Evolutionary conservation across 2,888 invertebrate genomes (phyloP).

Genomic region (Callosobruchus maculatus): DNA sequence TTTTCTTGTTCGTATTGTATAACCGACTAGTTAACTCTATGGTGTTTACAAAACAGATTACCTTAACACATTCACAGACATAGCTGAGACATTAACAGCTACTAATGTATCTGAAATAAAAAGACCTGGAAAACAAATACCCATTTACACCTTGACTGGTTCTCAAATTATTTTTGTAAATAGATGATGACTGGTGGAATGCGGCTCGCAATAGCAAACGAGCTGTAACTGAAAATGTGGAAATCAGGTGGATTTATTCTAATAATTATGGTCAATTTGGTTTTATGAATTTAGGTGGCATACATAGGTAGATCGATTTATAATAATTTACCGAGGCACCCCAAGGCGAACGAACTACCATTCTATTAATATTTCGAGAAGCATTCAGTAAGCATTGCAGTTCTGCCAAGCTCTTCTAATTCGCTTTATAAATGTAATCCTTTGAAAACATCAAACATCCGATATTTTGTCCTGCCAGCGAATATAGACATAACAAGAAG

Average conservation of each 20-base stretch:
- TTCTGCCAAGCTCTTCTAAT: too few relatives aligned
- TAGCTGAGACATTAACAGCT: neutral
- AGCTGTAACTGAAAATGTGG: neutral
- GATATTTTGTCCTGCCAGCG: too few relatives aligned
- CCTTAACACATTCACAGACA: neutral
- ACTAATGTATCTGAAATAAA: neutral
- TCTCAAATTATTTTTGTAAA: constrained; percentile 20
- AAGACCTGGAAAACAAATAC: neutral
- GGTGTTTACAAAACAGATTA: neutral
- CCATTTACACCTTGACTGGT: constrained; percentile 20
- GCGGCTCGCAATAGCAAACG: neutral
- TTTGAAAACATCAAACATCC: too few relatives aligned
- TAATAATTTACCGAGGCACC: too few relatives aligned
- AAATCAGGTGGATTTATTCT: neutral
- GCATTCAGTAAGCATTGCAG: too few relatives aligned
- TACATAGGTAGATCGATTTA: too few relatives aligned
- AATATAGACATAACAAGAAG: too few relatives aligned
- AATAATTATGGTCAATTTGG: too few relatives aligned
- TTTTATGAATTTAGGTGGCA: too few relatives aligned
- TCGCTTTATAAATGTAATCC: too few relatives aligned
- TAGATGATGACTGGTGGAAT: constrained; percentile 2
- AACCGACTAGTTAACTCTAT: neutral
- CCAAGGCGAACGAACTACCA: too few relatives aligned
- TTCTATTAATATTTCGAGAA: too few relatives aligned
- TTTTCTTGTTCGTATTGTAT: neutral